Evolutionary conservation across 2,888 invertebrate species (phyloP).

Genomic region (Bombyx huttoni): DNA sequence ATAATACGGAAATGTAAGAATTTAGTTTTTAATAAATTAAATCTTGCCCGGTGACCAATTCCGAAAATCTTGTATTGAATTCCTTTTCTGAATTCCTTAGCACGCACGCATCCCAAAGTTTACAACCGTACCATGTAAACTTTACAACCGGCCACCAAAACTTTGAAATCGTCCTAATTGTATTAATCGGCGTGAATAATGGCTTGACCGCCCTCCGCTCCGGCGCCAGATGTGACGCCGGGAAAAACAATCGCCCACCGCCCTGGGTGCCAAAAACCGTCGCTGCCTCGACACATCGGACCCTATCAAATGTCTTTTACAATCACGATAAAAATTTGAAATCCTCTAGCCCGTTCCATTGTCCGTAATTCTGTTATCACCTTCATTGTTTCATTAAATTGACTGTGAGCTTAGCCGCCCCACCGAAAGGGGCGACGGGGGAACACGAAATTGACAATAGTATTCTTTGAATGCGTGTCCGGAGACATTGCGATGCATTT

Average conservation of each 20-base stretch:
- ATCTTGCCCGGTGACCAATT: background rate
- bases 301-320: constrained; percentile 50
- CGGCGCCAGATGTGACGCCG: constrained; percentile 49
- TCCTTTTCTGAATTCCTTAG: background rate
- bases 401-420: constrained; percentile 4
- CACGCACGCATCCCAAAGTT: background rate
- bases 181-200: constrained; percentile 11
- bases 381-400: constrained; percentile 38
- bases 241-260: constrained; percentile 24
- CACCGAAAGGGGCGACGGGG: background rate
- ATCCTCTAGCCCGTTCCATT: constrained; percentile 9
- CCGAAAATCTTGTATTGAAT: background rate
- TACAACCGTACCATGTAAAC: background rate
- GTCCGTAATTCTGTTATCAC: constrained; percentile 45
- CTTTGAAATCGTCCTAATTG: constrained; percentile 11
- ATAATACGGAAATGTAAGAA: too few species aligned
- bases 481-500: constrained; percentile 4
- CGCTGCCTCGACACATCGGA: constrained; percentile 57
- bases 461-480: constrained; percentile 3
- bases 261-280: constrained; percentile 65
- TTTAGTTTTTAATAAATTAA: too few species aligned
- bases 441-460: background rate
- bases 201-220: constrained; percentile 3
- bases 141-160: background rate
- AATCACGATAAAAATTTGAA: constrained; percentile 41